These are phyloP conservation scores for Solen grandis DNA, from an alignment of 1,140 invertebrate species.

Conservation along the genomic window DNA sequence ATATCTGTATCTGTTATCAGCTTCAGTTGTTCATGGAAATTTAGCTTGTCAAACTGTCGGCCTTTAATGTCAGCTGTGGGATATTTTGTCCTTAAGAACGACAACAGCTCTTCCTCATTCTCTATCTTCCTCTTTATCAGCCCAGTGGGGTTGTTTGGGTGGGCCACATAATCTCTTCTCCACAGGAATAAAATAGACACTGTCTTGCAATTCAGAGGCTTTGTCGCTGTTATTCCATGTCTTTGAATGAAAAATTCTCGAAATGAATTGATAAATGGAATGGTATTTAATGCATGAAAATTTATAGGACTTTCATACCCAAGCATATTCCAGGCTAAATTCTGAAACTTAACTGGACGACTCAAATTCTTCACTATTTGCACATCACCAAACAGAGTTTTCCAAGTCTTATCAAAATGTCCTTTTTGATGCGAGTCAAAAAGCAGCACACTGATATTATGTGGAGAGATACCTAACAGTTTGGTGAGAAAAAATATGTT, in stretches of 20 bases:
- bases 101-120: slow-evolving; percentile 75
- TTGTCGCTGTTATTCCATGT: slow-evolving; percentile 30
- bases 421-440: slow-evolving; percentile 75
- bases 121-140: slow-evolving; percentile 70
- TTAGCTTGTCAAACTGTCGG: slow-evolving; percentile 69
- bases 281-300: slow-evolving; percentile 45
- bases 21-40: slow-evolving; percentile 71
- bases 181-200: slow-evolving; percentile 75
- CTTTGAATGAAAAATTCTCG: slow-evolving; percentile 71
- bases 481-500: slow-evolving; percentile 76
- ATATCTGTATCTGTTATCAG: slow-evolving; percentile 89
- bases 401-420: slow-evolving; percentile 72
- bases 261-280: slow-evolving; percentile 76
- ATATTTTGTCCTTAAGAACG: slow-evolving; percentile 27
- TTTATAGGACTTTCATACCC: slow-evolving; percentile 76
- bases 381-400: slow-evolving; percentile 67
- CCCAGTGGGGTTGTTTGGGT: slow-evolving; percentile 75
- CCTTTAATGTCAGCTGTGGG: slow-evolving; percentile 59
- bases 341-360: slow-evolving; percentile 45
- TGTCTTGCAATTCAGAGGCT: slow-evolving; percentile 65
- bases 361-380: slow-evolving; percentile 52
- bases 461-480: slow-evolving; percentile 65
- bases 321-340: slow-evolving; percentile 73
- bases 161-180: slow-evolving; percentile 76
- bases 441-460: slow-evolving; percentile 68